Base-by-base conservation (phyloP, 2,888 invertebrate species). In the Apodemia hepburni region DNA sequence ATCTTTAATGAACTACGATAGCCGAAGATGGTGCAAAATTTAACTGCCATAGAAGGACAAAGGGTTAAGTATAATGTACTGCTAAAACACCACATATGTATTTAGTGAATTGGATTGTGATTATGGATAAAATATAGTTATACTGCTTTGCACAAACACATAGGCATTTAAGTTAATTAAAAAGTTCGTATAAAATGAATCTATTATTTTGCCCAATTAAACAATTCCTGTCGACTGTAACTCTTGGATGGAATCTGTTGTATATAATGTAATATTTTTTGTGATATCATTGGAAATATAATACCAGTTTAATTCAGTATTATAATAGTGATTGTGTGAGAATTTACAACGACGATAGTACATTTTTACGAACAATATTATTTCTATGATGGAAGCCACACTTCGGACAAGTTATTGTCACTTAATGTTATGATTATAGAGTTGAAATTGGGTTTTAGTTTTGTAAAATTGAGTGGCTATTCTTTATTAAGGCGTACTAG, bases 331-430 rank as follows among this genome's bases (percentile, higher is more conserved):
- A 82, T 78, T 78, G 88, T 89, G 85, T 88, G 87, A 89, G 77
- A 82, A 72, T 90, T 89, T 89, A 89, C 90, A 89, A 89, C 88
- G 89, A 89, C 66, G 76, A 85, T 84, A 80, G 80, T 85, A 84
- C 73, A 74, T 79, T 81, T 84, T 82, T 73, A 73, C 68, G 70
- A 71, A 75, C 74, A 68, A 71, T 70, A 66, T 71, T 69, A 70
- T 71, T 72, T 70, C 73, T 71, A 42, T 73, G 76, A 76, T 72
- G 27, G 27, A 42, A 15, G 15, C 27, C 54, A 15, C 54, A 54
- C 22, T 22, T 15, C 15, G 54, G 2, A 22, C 15, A 42, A 15
- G 15, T 15, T n/a, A 42, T 42, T n/a, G n/a, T 42, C 42, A 42
- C 42, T 42, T 15, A 42, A 42, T 38, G 12, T 38, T 3, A 38